phyloP scores from a whole-genome alignment of 1,140 invertebrate genomes.

The Aleiodes sp. region DNA sequence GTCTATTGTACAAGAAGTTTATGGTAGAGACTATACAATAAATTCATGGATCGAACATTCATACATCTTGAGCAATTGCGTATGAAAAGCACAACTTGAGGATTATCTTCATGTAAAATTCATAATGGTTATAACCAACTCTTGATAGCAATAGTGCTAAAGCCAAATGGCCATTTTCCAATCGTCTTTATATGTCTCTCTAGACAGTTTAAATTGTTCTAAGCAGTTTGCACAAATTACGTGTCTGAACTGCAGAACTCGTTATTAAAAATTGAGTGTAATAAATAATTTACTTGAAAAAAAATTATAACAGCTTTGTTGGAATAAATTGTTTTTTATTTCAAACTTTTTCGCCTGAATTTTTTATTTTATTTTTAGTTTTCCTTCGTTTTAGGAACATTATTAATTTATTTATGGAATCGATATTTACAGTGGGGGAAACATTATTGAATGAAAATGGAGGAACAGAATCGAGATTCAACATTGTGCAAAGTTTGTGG shows the following conservation, averaged over 20 bases:
- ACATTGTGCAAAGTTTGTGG: slow-evolving; percentile 82
- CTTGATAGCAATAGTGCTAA: background rate
- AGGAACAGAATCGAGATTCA: slow-evolving; percentile 55
- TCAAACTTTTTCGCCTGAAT: background rate
- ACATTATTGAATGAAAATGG: slow-evolving; percentile 45
- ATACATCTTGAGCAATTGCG: slow-evolving; percentile 21
- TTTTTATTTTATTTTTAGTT: background rate
- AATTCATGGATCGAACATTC: slow-evolving; percentile 10
- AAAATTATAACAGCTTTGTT: background rate
- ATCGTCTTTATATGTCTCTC: background rate
- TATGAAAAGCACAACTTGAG: slow-evolving; percentile 1
- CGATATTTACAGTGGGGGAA: background rate
- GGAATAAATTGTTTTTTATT: background rate
- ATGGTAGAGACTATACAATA: background rate
- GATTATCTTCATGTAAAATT: slow-evolving; percentile 30
- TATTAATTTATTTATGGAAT: background rate
- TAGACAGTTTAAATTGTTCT: background rate
- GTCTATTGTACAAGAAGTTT: background rate
- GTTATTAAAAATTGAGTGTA: background rate
- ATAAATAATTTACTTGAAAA: too few species aligned
- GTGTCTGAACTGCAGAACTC: background rate
- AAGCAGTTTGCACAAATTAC: background rate
- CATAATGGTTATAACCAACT: background rate
- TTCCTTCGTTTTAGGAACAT: background rate
- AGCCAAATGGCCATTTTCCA: slow-evolving; percentile 1